These are phyloP conservation scores for Chydorus sphaericus DNA, from an alignment of 2,888 invertebrate species.

Conservation along the genomic window DNA sequence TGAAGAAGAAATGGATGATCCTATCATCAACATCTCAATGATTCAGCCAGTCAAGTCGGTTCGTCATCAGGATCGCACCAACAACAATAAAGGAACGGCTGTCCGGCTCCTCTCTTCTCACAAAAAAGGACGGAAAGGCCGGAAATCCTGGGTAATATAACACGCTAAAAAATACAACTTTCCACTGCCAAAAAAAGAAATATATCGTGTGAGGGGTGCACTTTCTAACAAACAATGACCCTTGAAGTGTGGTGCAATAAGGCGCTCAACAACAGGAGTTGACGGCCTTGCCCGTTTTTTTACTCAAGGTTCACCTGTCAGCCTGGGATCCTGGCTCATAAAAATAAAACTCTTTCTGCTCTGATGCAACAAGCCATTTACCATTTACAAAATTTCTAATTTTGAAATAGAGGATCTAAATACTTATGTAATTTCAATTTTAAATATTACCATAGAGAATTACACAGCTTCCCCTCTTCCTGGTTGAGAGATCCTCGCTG, in stretches of 20 bases:
- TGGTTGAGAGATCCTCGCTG: slow-evolving; percentile 63
- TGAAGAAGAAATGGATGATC: neutral
- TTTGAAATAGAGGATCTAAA: too few species aligned
- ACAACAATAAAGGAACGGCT: too few species aligned
- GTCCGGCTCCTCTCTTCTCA: neutral
- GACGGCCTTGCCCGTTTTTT: too few species aligned
- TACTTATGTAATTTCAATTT: too few species aligned
- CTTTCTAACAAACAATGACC: slow-evolving; percentile 4
- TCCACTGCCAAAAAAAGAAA: neutral
- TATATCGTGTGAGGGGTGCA: neutral
- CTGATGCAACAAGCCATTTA: too few species aligned
- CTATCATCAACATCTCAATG: neutral
- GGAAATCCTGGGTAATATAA: slow-evolving; percentile 2
- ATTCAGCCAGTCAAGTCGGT: neutral
- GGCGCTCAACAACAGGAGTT: too few species aligned
- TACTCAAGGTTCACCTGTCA: too few species aligned
- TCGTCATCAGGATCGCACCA: too few species aligned
- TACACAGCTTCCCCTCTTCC: slow-evolving; percentile 24
- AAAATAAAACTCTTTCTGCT: too few species aligned
- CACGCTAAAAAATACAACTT: neutral
- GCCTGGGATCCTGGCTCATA: too few species aligned
- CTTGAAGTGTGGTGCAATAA: too few species aligned
- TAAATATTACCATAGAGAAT: neutral
- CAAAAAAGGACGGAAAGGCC: neutral
- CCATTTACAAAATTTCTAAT: too few species aligned